Conservation (phyloP, 2,113 vertebrate species). For the Alligator mississippiensis region DNA sequence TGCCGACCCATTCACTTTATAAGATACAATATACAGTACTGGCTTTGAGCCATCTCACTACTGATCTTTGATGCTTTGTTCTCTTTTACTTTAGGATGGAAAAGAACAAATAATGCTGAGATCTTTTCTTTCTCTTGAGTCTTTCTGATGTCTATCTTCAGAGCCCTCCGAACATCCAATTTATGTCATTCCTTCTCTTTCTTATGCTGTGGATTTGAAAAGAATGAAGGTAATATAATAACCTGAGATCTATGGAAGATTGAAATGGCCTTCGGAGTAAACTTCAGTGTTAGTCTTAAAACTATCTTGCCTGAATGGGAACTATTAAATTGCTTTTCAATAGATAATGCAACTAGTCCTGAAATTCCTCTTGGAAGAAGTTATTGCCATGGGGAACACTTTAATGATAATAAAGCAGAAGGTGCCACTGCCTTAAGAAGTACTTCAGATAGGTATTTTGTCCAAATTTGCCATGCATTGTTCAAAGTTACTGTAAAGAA, state of each 20-base stretch:
- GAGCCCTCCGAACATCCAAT: constrained; percentile 62
- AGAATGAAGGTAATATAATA: constrained; percentile 51
- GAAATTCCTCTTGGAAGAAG: constrained; percentile 30
- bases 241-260: constrained; percentile 32
- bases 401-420: constrained; percentile 33
- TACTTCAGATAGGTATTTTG: constrained; percentile 4
- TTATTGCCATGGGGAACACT: not conserved
- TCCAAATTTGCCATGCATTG: not conserved
- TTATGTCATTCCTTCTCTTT: constrained; percentile 55
- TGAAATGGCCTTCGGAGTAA: constrained; percentile 51
- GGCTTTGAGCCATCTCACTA: constrained; percentile 25
- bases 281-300: constrained; percentile 32
- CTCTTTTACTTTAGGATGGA: constrained; percentile 42
- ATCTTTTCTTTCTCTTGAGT: constrained; percentile 45
- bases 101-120: constrained; percentile 60
- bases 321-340: constrained; percentile 55
- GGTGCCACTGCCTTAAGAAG: not conserved
- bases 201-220: constrained; percentile 45
- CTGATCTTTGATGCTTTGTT: constrained; percentile 60
- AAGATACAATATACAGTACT: constrained; percentile 31
- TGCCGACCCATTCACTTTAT: constrained; percentile 32
- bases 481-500: not conserved
- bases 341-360: constrained; percentile 31
- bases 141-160: constrained; percentile 64
- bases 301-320: constrained; percentile 35